Evolutionary conservation across 35 echinoderm and acorn worm species (phyloP).

Genomic region (Heliocidaris tuberculata): DNA sequence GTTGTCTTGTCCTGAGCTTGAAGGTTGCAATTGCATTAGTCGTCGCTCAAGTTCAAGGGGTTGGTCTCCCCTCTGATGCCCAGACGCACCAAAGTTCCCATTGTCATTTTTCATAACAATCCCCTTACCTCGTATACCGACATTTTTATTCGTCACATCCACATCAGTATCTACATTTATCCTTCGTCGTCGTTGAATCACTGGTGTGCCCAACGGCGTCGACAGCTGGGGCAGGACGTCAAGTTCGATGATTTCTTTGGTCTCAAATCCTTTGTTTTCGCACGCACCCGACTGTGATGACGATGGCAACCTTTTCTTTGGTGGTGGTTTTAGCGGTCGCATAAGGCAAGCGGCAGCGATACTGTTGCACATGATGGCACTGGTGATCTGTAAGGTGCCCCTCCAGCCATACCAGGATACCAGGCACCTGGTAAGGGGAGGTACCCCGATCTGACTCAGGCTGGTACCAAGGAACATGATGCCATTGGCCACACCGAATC

Average conservation of each 20-base stretch:
- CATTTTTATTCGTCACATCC: neutral
- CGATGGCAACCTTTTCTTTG: neutral
- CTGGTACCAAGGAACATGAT: slow-evolving; percentile 36
- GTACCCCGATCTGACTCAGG: slow-evolving; percentile 18
- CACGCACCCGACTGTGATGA: neutral
- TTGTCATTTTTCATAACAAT: neutral
- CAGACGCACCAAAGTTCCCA: neutral
- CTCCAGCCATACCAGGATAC: slow-evolving; percentile 25
- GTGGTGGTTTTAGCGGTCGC: neutral
- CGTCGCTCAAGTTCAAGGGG: neutral
- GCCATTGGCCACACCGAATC: slow-evolving; percentile 27
- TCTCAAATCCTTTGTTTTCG: neutral
- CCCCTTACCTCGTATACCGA: neutral
- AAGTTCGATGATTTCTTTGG: neutral
- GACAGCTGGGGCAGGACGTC: neutral
- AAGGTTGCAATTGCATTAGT: neutral
- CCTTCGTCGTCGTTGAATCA: neutral
- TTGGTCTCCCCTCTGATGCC: neutral
- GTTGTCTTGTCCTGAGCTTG: neutral
- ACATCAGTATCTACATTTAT: neutral
- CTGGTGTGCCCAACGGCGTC: slow-evolving; percentile 20
- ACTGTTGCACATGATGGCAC: slow-evolving; percentile 16
- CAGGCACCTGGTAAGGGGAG: neutral
- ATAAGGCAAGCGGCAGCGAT: slow-evolving; percentile 5
- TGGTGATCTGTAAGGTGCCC: neutral